Conservation (phyloP, 2,113 vertebrate genomes). For the human region GRCh38 chr3:35245501-35246000, state of each 20-base stretch:
- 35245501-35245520: background rate
- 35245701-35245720: background rate
- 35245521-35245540: background rate
- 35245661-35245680: background rate
- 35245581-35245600: no score
- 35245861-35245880: background rate
- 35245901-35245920: background rate
- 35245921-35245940: background rate
- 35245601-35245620: background rate
- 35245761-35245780: background rate
- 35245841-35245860: background rate
- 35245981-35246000: background rate
- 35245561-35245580: no score
- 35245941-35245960: background rate
- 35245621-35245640: background rate
- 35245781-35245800: background rate
- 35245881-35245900: background rate
- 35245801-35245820: no score
- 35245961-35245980: background rate
- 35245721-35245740: background rate
- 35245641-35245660: background rate
- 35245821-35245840: background rate
- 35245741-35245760: fast-evolving
- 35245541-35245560: background rate
- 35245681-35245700: background rate